Conservation (phyloP, 1,140 invertebrate species). For the Zaprionus capensis region DNA sequence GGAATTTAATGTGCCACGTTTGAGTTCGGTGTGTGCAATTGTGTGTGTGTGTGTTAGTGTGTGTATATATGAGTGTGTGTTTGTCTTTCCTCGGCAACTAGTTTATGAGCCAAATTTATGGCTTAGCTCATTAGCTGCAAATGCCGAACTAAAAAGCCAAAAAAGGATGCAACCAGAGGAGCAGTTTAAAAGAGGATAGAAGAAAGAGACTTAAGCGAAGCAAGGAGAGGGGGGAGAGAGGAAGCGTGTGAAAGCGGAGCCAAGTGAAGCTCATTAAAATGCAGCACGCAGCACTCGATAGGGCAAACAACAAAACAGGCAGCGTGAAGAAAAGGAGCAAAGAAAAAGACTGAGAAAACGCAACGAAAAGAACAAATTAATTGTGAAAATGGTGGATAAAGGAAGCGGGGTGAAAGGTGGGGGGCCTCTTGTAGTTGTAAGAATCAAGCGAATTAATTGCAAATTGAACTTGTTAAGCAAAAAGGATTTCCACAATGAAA, state of each 20-base stretch:
- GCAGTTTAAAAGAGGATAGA: background rate
- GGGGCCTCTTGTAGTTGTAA: background rate
- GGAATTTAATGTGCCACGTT: conserved; percentile 58
- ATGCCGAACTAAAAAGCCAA: conserved; percentile 47
- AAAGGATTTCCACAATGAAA: background rate
- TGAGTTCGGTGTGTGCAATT: conserved; percentile 12
- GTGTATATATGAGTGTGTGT: conserved; percentile 19
- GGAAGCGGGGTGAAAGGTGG: background rate
- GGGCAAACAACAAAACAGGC: background rate
- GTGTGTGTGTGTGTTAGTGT: conserved; percentile 1
- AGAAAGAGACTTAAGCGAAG: background rate
- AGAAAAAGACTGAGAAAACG: background rate
- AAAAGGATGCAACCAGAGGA: conserved; percentile 14
- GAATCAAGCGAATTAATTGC: conserved; percentile 5
- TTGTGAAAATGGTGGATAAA: background rate
- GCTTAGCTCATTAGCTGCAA: conserved; percentile 68
- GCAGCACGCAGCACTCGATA: background rate
- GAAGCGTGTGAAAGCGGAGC: background rate
- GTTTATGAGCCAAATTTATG: conserved; percentile 63
- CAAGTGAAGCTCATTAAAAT: conserved; percentile 1
- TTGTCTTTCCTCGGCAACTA: conserved; percentile 53
- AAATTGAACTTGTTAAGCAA: background rate
- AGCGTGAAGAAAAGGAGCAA: background rate
- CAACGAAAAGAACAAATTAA: background rate
- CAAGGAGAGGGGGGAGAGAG: no score